Percentiles rank a stretch among this genome's conserved stretches.
phyloP scores from a whole-genome alignment of 1,140 invertebrate genomes.

The Leptonema lineaticorne region DNA sequence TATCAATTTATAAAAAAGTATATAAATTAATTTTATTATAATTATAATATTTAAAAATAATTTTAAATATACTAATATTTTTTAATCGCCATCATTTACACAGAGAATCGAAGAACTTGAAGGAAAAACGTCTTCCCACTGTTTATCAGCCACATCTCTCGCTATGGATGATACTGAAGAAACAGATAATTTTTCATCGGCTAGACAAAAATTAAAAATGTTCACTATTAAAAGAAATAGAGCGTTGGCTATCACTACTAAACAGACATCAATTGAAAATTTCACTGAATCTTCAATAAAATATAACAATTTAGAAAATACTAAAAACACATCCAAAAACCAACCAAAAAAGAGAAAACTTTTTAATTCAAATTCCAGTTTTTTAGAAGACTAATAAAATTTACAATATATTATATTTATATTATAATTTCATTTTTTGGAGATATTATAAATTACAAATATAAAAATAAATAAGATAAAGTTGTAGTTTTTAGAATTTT shows the following conservation, averaged over 20 bases:
- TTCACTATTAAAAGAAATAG: neutral
- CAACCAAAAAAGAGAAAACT: too few species aligned
- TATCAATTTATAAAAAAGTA: slow-evolving; percentile 49
- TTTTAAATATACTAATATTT: neutral
- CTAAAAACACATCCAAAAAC: too few species aligned
- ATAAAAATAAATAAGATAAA: too few species aligned
- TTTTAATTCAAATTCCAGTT: too few species aligned
- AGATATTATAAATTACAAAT: too few species aligned
- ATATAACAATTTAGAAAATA: too few species aligned
- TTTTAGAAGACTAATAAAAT: too few species aligned
- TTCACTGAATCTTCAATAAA: neutral
- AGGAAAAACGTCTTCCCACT: too few species aligned
- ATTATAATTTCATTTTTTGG: too few species aligned
- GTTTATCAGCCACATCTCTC: too few species aligned
- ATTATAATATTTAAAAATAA: neutral
- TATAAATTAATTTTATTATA: slow-evolving; percentile 6
- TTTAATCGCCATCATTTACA: slow-evolving; percentile 5
- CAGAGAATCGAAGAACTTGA: slow-evolving; percentile 37
- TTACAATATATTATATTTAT: too few species aligned
- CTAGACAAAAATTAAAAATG: neutral
- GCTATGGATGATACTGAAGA: neutral
- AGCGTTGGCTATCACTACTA: neutral
- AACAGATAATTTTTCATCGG: neutral
- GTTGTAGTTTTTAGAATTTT: too few species aligned
- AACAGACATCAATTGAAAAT: neutral